Conservation (phyloP, 2,113 vertebrate genomes). For the Globicephala melas region DNA sequence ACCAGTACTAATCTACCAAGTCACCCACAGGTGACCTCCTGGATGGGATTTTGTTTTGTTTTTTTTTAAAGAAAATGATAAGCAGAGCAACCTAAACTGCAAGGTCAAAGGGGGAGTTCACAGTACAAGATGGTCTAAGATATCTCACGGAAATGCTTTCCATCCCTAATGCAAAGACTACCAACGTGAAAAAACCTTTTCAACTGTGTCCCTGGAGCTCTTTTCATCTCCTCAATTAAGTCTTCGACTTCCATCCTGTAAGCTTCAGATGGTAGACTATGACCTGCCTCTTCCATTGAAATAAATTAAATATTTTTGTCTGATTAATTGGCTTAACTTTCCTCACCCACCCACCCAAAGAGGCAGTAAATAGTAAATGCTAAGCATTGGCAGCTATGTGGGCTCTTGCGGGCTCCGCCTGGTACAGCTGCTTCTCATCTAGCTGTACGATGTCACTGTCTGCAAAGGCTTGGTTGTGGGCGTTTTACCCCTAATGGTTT, state of each 20-base stretch:
- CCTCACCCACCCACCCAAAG: background rate
- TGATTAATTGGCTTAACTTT: background rate
- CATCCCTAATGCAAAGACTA: background rate
- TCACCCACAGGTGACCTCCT: background rate
- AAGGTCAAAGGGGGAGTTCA: background rate
- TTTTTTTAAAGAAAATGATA: background rate
- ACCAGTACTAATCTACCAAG: background rate
- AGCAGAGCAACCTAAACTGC: background rate
- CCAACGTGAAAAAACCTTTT: background rate
- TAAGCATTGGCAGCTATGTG: background rate
- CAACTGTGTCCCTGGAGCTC: background rate
- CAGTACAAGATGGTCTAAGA: background rate
- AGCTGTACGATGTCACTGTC: slow-evolving; percentile 40
- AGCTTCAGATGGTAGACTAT: background rate
- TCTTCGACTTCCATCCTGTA: background rate
- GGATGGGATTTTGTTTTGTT: no score
- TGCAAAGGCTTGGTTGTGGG: slow-evolving; percentile 45
- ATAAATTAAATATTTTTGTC: background rate
- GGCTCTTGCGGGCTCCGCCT: background rate
- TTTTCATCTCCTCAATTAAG: background rate
- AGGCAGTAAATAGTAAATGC: background rate
- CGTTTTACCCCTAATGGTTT: background rate
- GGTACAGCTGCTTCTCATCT: slow-evolving; percentile 72
- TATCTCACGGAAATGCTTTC: background rate
- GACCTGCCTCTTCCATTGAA: background rate